phyloP scores from a whole-genome alignment of 2,888 invertebrate species.

The Thelaira solivaga region DNA sequence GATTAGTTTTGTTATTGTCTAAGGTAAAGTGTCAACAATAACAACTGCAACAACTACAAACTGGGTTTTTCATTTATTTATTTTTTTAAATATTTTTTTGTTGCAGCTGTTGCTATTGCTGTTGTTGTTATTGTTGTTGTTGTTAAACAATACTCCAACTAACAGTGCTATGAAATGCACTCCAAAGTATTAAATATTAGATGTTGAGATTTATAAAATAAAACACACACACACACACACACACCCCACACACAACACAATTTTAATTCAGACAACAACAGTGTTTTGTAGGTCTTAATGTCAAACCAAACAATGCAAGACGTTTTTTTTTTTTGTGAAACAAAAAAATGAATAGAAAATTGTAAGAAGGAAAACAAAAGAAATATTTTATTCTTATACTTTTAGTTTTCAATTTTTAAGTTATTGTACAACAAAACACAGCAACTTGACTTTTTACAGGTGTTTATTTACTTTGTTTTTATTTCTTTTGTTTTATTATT shows the following conservation, averaged over 20 bases:
- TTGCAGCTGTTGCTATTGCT: background rate
- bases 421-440: too few relatives aligned
- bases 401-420: too few relatives aligned
- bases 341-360: background rate
- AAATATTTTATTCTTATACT: background rate
- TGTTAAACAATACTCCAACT: slow-evolving; percentile 15
- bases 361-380: background rate
- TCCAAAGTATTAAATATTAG: slow-evolving; percentile 48
- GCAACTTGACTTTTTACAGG: too few relatives aligned
- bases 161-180: slow-evolving; percentile 31
- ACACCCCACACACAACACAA: background rate
- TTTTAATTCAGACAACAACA: slow-evolving; percentile 1
- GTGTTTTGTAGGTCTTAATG: slow-evolving; percentile 49
- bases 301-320: slow-evolving; percentile 45
- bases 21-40: slow-evolving; percentile 59
- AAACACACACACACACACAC: background rate
- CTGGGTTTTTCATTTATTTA: too few relatives aligned
- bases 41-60: slow-evolving; percentile 23
- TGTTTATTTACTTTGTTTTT: too few relatives aligned
- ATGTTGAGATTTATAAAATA: slow-evolving; percentile 43
- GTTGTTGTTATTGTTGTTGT: background rate
- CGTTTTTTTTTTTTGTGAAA: too few relatives aligned
- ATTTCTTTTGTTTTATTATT: too few relatives aligned
- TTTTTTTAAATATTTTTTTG: background rate
- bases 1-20: slow-evolving; percentile 65